Percentiles rank a stretch among this genome's conserved stretches.
Evolutionary conservation across 37 sponge, comb jelly and placozoan genomes (phyloP).

Genomic region (Oopsacas minuta): DNA sequence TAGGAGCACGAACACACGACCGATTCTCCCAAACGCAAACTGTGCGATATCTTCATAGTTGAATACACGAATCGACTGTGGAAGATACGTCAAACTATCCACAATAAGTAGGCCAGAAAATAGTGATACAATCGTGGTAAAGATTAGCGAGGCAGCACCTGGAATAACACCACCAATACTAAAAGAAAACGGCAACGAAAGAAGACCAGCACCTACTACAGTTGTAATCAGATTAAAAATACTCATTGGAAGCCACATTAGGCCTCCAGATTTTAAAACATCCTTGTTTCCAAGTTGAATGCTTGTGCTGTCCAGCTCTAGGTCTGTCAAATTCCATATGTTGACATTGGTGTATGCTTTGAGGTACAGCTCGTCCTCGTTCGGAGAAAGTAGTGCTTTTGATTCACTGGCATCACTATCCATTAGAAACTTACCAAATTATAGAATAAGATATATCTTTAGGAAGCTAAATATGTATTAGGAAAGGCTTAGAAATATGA

Average conservation of each 20-base stretch:
- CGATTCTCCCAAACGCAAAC: neutral
- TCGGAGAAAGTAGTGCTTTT: neutral
- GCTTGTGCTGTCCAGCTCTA: neutral
- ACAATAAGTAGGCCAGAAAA: neutral
- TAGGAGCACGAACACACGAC: slow-evolving; percentile 15
- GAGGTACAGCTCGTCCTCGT: neutral
- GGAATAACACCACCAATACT: slow-evolving; percentile 40
- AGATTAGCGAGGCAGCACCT: slow-evolving; percentile 31
- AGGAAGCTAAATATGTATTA: neutral
- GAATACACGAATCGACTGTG: neutral
- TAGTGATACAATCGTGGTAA: slow-evolving; percentile 31
- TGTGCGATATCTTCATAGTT: slow-evolving; percentile 16
- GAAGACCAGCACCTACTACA: slow-evolving; percentile 60
- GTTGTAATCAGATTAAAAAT: slow-evolving; percentile 53
- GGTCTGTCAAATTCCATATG: neutral
- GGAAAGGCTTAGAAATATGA: neutral
- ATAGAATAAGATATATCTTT: neutral
- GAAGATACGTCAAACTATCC: slow-evolving; percentile 23
- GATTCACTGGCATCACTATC: neutral
- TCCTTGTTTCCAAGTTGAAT: neutral
- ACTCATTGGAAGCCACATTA: slow-evolving; percentile 5
- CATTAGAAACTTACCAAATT: too few species aligned
- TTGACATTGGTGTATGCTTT: neutral
- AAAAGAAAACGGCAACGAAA: slow-evolving; percentile 63
- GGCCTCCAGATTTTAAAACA: neutral